phyloP scores from a whole-genome alignment of 2,797 vertebrate genomes.

The Amblyraja radiata region DNA sequence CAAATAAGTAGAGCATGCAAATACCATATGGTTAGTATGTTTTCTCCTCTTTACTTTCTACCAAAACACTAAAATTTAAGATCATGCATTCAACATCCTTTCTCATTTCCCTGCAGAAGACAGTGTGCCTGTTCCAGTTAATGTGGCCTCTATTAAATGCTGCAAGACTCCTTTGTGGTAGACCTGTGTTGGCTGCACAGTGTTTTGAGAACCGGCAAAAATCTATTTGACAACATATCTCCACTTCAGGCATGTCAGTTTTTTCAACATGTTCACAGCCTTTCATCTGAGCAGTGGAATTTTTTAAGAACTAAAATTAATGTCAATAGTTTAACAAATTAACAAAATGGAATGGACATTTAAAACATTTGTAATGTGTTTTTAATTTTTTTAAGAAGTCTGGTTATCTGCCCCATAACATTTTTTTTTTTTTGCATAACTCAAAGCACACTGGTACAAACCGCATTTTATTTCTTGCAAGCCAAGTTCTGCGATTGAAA shows the following conservation, averaged over 20 bases:
- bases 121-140: background rate
- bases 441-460: background rate
- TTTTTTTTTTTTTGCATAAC: background rate
- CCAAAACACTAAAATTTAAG: background rate
- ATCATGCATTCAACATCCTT: constrained; percentile 14
- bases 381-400: background rate
- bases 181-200: background rate
- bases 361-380: background rate
- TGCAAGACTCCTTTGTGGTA: background rate
- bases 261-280: constrained; percentile 6
- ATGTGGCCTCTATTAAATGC: background rate
- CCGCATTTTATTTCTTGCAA: background rate
- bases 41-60: background rate
- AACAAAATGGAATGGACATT: background rate
- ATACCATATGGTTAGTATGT: constrained; percentile 63
- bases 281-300: background rate
- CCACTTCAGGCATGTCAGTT: background rate
- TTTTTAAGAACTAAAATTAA: background rate
- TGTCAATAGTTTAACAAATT: background rate
- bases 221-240: constrained; percentile 2
- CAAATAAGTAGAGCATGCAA: constrained; percentile 60
- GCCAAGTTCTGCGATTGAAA: background rate
- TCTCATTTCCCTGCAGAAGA: background rate
- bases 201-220: constrained; percentile 1
- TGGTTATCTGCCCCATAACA: background rate